Evolutionary conservation across 1,140 invertebrate species (phyloP).

Genomic region (Limonius californicus): DNA sequence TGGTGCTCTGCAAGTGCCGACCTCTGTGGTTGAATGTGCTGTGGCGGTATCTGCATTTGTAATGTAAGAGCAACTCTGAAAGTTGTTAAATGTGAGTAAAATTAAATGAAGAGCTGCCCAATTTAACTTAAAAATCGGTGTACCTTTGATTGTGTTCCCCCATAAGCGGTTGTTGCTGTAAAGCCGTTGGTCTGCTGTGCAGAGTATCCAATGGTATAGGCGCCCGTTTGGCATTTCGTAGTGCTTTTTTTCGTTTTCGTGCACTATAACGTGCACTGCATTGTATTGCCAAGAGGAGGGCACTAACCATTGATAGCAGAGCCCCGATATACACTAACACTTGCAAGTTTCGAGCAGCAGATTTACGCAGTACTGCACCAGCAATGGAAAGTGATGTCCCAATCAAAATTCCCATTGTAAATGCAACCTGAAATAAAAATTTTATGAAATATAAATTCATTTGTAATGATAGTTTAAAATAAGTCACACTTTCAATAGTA

Average conservation of each 20-base stretch:
- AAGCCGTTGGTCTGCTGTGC: slow-evolving; percentile 15
- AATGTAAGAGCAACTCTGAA: too few relatives aligned
- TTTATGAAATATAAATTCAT: too few relatives aligned
- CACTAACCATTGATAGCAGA: slow-evolving; percentile 56
- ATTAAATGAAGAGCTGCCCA: too few relatives aligned
- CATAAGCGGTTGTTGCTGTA: slow-evolving; percentile 33
- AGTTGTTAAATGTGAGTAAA: too few relatives aligned
- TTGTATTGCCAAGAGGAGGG: slow-evolving; percentile 56
- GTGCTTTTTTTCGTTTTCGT: slow-evolving; percentile 45
- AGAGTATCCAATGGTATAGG: slow-evolving; percentile 40
- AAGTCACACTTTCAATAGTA: too few relatives aligned
- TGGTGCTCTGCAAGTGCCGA: slow-evolving; percentile 35
- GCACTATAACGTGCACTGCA: slow-evolving; percentile 57
- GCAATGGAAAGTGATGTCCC: slow-evolving; percentile 59
- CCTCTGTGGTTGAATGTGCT: background rate
- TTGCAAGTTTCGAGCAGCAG: slow-evolving; percentile 56
- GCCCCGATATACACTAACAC: slow-evolving; percentile 61
- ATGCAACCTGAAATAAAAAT: slow-evolving; percentile 57
- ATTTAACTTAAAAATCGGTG: too few relatives aligned
- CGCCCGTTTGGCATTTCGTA: slow-evolving; percentile 35
- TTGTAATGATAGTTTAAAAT: too few relatives aligned
- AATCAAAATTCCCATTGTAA: slow-evolving; percentile 59
- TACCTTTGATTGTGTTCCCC: slow-evolving; percentile 27
- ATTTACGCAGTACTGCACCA: slow-evolving; percentile 55
- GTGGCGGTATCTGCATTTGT: too few relatives aligned